phyloP scores from a whole-genome alignment of 2,888 invertebrate genomes.

The Tenthredo livida region DNA sequence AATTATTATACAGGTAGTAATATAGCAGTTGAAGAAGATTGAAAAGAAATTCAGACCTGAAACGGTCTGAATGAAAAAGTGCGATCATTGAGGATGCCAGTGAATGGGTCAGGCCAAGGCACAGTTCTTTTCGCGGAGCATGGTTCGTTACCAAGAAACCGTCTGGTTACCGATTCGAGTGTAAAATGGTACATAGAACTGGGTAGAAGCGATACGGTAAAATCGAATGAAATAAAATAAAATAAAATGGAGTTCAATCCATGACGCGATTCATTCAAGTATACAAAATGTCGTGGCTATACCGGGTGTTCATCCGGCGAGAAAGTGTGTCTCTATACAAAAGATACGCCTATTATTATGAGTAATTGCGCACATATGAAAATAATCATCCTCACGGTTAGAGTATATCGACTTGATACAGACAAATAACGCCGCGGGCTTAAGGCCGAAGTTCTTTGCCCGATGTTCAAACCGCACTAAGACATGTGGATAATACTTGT shows the following conservation, averaged over 20 bases:
- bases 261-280: neutral
- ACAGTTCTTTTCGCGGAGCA: slow-evolving; percentile 51
- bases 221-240: neutral
- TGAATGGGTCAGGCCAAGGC: slow-evolving; percentile 52
- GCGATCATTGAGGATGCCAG: slow-evolving; percentile 37
- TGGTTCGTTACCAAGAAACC: slow-evolving; percentile 19
- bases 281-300: neutral
- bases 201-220: neutral
- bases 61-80: slow-evolving; percentile 31
- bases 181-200: neutral
- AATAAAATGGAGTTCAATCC: neutral
- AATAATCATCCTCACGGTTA: neutral
- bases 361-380: neutral
- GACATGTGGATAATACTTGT: neutral
- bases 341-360: neutral
- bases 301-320: neutral
- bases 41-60: neutral
- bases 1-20: too few relatives aligned
- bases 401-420: neutral
- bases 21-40: neutral
- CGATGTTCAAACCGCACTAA: neutral
- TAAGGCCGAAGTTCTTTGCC: neutral
- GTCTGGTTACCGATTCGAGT: slow-evolving; percentile 1
- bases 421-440: slow-evolving; percentile 18
- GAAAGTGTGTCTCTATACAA: slow-evolving; percentile 16